These are phyloP conservation scores for Cataglyphis albicans DNA, from an alignment of 2,888 invertebrate species.

Conservation along the genomic window DNA sequence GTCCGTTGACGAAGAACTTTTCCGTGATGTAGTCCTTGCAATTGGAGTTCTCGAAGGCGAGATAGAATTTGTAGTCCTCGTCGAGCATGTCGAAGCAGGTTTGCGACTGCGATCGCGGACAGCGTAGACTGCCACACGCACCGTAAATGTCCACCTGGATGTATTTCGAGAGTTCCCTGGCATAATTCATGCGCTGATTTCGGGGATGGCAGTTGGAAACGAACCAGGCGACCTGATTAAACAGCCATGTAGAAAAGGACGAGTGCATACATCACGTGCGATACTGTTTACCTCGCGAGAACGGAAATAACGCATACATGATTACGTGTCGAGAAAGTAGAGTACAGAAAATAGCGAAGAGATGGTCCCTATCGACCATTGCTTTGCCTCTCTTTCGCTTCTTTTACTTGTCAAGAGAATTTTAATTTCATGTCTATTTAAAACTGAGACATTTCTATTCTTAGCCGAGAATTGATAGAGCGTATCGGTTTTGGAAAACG, in stretches of 20 bases:
- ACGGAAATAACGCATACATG: background rate
- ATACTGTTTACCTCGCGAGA: background rate
- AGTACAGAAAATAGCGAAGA: background rate
- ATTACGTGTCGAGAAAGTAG: background rate
- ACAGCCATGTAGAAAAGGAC: constrained; percentile 25
- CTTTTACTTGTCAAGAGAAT: background rate
- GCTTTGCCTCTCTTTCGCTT: background rate
- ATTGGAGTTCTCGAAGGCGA: constrained; percentile 98
- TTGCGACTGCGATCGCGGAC: constrained; percentile 93
- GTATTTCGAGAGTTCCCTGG: constrained; percentile 93
- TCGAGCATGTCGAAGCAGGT: constrained; percentile 96
- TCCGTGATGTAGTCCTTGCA: constrained; percentile 98
- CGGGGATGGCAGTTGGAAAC: constrained; percentile 98
- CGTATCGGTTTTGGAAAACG: background rate
- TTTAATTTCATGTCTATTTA: background rate
- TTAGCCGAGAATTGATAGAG: background rate
- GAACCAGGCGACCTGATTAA: constrained; percentile 95
- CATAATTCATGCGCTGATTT: constrained; percentile 95
- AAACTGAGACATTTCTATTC: background rate
- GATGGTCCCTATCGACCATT: background rate
- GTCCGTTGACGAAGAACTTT: constrained; percentile 98
- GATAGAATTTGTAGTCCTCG: constrained; percentile 97
- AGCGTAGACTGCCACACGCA: constrained; percentile 94
- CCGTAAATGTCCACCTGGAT: constrained; percentile 97
- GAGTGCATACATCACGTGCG: background rate